phyloP scores from a whole-genome alignment of 2,113 vertebrate genomes.

The Eptesicus fuscus region DNA sequence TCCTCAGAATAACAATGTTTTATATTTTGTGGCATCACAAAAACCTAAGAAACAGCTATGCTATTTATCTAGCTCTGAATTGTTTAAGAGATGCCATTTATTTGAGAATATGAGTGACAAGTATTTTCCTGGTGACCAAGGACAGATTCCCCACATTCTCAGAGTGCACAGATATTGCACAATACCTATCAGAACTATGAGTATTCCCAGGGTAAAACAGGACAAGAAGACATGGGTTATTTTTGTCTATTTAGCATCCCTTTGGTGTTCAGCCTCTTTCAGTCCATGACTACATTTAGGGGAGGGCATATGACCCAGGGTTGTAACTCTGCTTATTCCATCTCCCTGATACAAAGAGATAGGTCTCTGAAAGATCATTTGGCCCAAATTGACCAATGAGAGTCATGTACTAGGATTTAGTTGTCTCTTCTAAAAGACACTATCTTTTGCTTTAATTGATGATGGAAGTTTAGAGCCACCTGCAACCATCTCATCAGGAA shows the following conservation, averaged over 20 bases:
- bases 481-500: background rate
- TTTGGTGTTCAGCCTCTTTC: background rate
- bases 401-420: background rate
- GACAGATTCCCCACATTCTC: background rate
- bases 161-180: background rate
- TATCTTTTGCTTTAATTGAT: background rate
- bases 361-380: background rate
- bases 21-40: background rate
- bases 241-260: background rate
- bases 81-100: background rate
- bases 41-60: background rate
- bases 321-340: background rate
- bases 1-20: background rate
- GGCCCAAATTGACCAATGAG: background rate
- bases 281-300: background rate
- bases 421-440: background rate
- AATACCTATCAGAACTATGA: background rate
- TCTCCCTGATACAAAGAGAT: background rate
- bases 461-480: background rate
- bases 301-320: background rate
- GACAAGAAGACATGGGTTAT: background rate
- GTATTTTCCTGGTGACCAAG: background rate
- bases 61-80: background rate
- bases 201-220: background rate
- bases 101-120: background rate